Conservation (phyloP, 2,888 invertebrate genomes). For the Aquatica leii region DNA sequence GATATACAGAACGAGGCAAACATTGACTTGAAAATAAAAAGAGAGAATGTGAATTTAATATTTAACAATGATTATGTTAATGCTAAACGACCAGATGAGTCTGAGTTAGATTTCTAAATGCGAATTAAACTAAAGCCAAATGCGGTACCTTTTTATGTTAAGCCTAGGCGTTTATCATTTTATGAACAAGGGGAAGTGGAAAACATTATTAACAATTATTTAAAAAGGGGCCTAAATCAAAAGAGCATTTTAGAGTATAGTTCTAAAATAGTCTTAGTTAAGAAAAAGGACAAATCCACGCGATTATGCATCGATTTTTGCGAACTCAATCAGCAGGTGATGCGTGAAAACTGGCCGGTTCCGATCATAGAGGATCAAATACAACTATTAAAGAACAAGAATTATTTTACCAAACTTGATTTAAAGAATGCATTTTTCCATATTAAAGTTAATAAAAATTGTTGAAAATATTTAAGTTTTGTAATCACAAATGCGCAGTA, state of each 20-base stretch:
- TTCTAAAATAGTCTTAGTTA: constrained; percentile 2
- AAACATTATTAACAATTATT: background rate
- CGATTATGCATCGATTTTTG: background rate
- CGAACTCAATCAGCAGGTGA: background rate
- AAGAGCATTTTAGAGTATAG: no score
- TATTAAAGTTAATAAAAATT: background rate
- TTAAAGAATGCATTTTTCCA: background rate
- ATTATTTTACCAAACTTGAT: background rate
- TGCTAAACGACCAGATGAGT: background rate
- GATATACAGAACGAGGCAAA: no score
- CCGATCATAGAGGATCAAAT: no score
- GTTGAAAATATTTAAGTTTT: constrained; percentile 5
- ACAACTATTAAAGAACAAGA: no score
- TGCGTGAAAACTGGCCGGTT: background rate
- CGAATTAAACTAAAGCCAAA: background rate
- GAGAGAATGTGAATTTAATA: no score
- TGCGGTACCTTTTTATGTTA: background rate
- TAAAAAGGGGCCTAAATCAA: background rate
- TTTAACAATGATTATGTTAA: no score
- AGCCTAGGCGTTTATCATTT: background rate
- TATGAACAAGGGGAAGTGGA: background rate
- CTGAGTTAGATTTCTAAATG: background rate
- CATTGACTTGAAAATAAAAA: no score
- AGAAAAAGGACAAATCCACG: background rate
- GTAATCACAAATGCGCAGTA: no score